Evolutionary conservation across 2,888 invertebrate species (phyloP).

Genomic region (Trissolcus brochymenae): DNA sequence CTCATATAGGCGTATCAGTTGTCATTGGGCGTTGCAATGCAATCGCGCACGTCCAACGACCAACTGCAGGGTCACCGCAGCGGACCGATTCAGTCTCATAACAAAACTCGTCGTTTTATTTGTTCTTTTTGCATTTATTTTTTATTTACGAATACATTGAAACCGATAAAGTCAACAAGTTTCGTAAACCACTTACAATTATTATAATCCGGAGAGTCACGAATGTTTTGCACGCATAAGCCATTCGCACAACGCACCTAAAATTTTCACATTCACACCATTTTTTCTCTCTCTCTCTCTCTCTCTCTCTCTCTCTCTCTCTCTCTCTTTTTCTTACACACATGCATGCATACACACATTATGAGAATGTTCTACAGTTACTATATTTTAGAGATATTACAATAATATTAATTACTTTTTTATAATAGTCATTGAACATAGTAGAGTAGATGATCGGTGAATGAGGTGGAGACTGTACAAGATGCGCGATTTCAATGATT

Average conservation of each 20-base stretch:
- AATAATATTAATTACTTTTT: constrained; percentile 73
- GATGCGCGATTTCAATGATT: constrained; percentile 79
- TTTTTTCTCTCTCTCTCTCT: constrained; percentile 34
- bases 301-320: constrained; percentile 61
- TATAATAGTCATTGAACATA: constrained; percentile 78
- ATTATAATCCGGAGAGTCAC: constrained; percentile 68
- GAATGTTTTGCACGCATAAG: constrained; percentile 62
- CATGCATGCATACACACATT: constrained; percentile 48
- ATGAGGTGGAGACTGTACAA: constrained; percentile 81
- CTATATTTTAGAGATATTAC: constrained; percentile 80
- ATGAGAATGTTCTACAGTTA: constrained; percentile 76
- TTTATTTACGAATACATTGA: constrained; percentile 6
- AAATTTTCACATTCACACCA: constrained; percentile 2
- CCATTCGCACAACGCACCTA: constrained; percentile 41
- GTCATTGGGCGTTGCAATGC: constrained; percentile 35
- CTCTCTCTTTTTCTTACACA: constrained; percentile 52
- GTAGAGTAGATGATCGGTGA: constrained; percentile 81
- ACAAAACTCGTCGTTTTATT: constrained; percentile 65
- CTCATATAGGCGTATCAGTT: constrained; percentile 20
- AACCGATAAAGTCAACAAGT: constrained; percentile 8
- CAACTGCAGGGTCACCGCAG: constrained; percentile 68
- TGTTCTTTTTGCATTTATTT: constrained; percentile 1
- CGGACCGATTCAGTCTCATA: constrained; percentile 74
- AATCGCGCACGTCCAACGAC: constrained; percentile 63
- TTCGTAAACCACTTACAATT: constrained; percentile 24